Evolutionary conservation across 2,888 invertebrate genomes (phyloP), one percentile per base, ranked within the genome.

Genomic region (Nomada ruficornis): DNA sequence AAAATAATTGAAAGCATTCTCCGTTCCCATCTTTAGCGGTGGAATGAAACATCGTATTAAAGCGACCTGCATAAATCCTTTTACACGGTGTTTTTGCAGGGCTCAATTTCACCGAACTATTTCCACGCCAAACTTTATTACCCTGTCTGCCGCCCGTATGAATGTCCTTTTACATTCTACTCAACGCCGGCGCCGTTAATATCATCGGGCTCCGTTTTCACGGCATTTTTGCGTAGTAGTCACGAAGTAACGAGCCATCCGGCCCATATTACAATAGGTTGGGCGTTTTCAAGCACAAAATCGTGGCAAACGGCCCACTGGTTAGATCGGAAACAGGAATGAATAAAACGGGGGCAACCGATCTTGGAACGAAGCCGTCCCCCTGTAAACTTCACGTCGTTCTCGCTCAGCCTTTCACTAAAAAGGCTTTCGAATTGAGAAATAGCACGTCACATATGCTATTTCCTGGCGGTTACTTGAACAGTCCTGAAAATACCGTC

Each of bases 131-230:
- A 82, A 73, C 36, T 87, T 88, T 87, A 87, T 85, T 83, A 76
- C 82, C 64, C 36, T 29, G 87, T 86, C 80, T 72, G 75, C 63
- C 65, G 71, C 55, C 78, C 77, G 68, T 86, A 88, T 74, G 84
- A 84, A 82, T 67, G 84, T 87, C 87, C 82, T 75, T 62, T 71
- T 29, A 77, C 71, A 72, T 87, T 80, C 83, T 73, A 65, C 77
- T 76, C 69, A 63, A 47, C 57, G 60, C 29, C 65, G 77, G 65
- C 47, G 77, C 86, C 87, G 82, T 89, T 88, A 89, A 89, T 87
- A 89, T 84, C 70, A 74, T 82, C 75, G 71, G 36, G 52, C 69
- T 29, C 63, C 54, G 62, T 78, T 85, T 83, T 75, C 75, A 52
- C 73, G 73, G 52, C 77, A 69, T 70, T 67, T 85, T 82, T 71